These are phyloP conservation scores for Mus caroli DNA, from an alignment of 2,797 vertebrate species.

Conservation along the genomic window DNA sequence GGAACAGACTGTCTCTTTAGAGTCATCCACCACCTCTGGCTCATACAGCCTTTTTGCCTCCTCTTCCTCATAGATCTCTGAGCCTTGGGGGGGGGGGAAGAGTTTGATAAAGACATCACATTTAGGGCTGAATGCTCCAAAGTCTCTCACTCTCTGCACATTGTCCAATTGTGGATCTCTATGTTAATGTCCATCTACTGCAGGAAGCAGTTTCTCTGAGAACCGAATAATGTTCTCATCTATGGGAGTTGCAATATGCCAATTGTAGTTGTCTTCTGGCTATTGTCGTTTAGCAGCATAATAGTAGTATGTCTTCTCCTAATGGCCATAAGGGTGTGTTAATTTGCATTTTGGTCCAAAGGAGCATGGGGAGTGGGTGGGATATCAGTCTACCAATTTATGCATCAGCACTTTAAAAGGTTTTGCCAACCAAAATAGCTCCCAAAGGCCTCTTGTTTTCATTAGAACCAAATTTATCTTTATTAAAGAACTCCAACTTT, in stretches of 20 bases:
- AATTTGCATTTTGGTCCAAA: neutral
- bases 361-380: neutral
- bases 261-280: neutral
- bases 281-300: neutral
- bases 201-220: neutral
- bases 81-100: neutral
- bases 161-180: neutral
- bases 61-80: neutral
- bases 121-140: no score
- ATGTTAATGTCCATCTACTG: no score
- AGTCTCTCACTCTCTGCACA: neutral
- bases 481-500: constrained; percentile 43
- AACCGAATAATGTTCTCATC: neutral
- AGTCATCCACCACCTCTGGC: neutral
- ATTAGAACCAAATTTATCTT: constrained; percentile 37
- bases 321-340: neutral
- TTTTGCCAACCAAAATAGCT: neutral
- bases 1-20: neutral
- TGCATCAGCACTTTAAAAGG: neutral
- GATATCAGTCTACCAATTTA: neutral
- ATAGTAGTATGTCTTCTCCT: neutral
- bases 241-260: neutral
- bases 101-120: neutral
- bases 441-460: neutral
- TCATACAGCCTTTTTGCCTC: no score